phyloP scores from a whole-genome alignment of 2,113 vertebrate genomes.

The Prochilodus magdalenae region DNA sequence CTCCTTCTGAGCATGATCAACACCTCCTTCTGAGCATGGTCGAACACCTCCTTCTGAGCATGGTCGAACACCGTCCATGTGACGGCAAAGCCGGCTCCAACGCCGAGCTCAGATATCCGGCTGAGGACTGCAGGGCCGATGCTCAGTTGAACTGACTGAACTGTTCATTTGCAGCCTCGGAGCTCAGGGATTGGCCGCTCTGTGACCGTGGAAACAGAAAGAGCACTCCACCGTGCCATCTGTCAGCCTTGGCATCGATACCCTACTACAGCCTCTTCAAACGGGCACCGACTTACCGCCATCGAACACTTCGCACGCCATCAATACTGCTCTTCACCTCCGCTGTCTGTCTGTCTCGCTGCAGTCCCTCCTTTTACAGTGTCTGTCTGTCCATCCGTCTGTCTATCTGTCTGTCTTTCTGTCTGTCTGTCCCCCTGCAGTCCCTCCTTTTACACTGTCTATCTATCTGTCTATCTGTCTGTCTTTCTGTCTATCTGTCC shows the following conservation, averaged over 20 bases:
- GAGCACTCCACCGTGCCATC: slow-evolving; percentile 19
- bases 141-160: not conserved
- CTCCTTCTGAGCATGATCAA: no score
- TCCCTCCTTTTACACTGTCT: no score
- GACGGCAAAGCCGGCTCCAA: no score
- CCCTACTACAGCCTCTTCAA: not conserved
- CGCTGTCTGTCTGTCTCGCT: not conserved
- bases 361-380: not conserved
- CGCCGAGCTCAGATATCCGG: no score
- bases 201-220: not conserved
- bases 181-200: not conserved
- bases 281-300: not conserved
- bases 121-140: not conserved
- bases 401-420: not conserved
- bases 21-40: no score
- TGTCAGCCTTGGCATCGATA: slow-evolving; percentile 12
- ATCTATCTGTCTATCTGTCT: no score
- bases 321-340: not conserved
- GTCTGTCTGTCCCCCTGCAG: no score
- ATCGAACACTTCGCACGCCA: not conserved
- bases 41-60: no score
- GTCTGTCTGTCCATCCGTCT: not conserved
- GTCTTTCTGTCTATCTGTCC: no score
- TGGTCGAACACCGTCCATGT: no score
- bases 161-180: slow-evolving; percentile 12